Conservation (phyloP, 2,113 vertebrate species). For the Isurus oxyrinchus region DNA sequence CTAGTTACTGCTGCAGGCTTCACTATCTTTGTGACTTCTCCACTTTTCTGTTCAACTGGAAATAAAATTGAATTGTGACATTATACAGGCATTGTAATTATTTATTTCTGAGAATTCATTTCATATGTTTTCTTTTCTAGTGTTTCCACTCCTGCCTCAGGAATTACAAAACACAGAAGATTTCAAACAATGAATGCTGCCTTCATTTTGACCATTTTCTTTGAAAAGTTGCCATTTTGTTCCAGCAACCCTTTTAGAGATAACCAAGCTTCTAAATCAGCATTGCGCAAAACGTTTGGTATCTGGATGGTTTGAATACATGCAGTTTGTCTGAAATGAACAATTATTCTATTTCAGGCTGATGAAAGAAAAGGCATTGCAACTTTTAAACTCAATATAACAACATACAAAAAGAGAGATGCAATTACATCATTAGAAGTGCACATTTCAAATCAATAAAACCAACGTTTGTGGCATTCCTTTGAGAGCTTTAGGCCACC, state of each 20-base stretch:
- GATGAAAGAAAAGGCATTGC: neutral
- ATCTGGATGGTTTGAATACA: neutral
- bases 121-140: neutral
- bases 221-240: neutral
- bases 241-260: neutral
- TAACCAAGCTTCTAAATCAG: neutral
- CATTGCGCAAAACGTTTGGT: neutral
- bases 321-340: conserved; percentile 25
- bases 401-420: conserved; percentile 4
- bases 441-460: conserved; percentile 33
- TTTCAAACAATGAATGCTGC: neutral
- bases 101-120: neutral
- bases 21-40: neutral
- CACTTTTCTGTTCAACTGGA: neutral
- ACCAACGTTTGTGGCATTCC: conserved; percentile 20
- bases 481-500: conserved; percentile 17
- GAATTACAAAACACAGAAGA: neutral
- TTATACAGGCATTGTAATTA: neutral
- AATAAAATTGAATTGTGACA: neutral
- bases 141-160: neutral
- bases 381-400: neutral
- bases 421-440: conserved; percentile 33
- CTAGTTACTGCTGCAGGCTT: neutral
- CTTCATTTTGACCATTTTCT: conserved; percentile 1
- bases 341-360: neutral